Conservation (phyloP, 2,888 invertebrate species). For the Leptinotarsa tumamoca region DNA sequence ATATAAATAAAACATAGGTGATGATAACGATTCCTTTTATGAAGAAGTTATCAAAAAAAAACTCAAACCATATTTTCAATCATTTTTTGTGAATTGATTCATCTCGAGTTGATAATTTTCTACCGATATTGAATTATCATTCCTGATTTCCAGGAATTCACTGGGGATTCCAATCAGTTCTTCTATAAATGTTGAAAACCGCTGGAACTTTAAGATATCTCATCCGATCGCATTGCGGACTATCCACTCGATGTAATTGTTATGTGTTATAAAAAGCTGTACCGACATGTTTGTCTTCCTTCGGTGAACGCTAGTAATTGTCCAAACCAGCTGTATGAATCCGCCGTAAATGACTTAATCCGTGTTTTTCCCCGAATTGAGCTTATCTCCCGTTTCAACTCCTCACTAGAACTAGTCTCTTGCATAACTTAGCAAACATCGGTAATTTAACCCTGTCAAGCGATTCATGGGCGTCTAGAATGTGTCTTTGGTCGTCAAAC, state of each 20-base stretch:
- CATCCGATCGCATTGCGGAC: conserved; percentile 53
- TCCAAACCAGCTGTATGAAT: conserved; percentile 60
- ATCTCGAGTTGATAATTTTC: too few species aligned
- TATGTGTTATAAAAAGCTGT: conserved; percentile 61
- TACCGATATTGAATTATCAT: not conserved
- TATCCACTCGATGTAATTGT: conserved; percentile 59
- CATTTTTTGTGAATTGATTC: too few species aligned
- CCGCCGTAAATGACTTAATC: conserved; percentile 61
- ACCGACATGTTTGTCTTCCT: conserved; percentile 60
- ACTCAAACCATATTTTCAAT: too few species aligned
- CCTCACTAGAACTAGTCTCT: conserved; percentile 36
- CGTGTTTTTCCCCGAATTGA: conserved; percentile 57
- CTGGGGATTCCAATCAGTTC: not conserved
- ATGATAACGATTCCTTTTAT: too few species aligned
- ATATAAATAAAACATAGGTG: too few species aligned
- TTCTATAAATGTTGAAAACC: conserved; percentile 26
- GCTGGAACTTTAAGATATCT: conserved; percentile 14
- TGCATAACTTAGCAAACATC: conserved; percentile 18
- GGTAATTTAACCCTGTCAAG: not conserved
- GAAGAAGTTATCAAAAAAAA: too few species aligned
- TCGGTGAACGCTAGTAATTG: conserved; percentile 54
- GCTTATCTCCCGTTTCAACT: conserved; percentile 42
- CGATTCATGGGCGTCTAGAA: not conserved
- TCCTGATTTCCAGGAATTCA: not conserved
- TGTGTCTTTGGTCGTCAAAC: not conserved